Evolutionary conservation across 2,113 vertebrate genomes (phyloP).

Genomic region (Geococcyx californianus): DNA sequence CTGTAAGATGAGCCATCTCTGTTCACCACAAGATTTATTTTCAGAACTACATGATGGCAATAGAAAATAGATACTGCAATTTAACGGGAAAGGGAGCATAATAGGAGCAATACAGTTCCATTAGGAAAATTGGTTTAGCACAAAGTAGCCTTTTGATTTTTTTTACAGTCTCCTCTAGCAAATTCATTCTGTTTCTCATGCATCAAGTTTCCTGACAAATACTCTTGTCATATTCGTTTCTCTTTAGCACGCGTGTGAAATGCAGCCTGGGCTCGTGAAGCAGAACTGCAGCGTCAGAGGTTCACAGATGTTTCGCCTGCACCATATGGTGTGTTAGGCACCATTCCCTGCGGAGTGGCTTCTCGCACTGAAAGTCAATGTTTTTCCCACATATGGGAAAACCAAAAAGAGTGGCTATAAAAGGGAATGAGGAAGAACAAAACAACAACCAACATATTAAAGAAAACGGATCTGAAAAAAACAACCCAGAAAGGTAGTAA

Average conservation of each 20-base stretch:
- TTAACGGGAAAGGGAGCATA: not conserved
- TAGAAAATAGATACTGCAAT: slow-evolving; percentile 23
- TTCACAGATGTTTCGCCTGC: slow-evolving; percentile 31
- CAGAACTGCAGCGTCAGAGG: slow-evolving; percentile 53
- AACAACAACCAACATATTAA: not conserved
- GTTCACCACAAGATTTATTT: not conserved
- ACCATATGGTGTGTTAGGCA: slow-evolving; percentile 46
- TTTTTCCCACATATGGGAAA: slow-evolving; percentile 40
- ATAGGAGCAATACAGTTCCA: not conserved
- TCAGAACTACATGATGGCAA: not conserved
- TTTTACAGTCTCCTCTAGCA: not conserved
- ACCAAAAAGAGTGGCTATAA: slow-evolving; percentile 35
- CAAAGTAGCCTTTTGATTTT: not conserved
- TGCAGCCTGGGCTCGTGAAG: not conserved
- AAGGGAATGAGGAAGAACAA: not conserved
- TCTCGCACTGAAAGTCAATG: not conserved
- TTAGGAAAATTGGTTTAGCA: not conserved
- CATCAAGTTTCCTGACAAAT: not conserved
- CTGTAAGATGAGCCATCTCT: slow-evolving; percentile 21
- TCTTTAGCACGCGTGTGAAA: not conserved
- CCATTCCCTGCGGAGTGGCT: not conserved
- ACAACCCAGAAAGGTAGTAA: not conserved
- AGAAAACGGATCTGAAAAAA: not conserved
- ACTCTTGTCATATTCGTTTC: not conserved
- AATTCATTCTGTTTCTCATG: not conserved